Evolutionary conservation across 2,113 vertebrate species (phyloP).

Genomic region (Rana temporaria): DNA sequence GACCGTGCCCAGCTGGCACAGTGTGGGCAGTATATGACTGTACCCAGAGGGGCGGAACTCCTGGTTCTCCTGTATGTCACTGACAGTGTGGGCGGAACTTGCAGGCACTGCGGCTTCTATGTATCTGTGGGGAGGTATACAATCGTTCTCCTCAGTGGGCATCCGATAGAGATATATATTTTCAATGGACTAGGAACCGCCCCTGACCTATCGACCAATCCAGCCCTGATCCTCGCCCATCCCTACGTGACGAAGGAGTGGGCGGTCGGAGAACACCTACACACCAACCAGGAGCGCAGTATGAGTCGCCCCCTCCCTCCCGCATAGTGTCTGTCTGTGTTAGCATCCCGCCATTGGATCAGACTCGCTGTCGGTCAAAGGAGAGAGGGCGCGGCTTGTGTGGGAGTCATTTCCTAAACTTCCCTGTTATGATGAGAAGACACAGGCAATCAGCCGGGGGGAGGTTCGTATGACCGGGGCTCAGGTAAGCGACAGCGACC

Average conservation of each 20-base stretch:
- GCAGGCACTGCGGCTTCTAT: too few relatives aligned
- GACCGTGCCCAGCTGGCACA: too few relatives aligned
- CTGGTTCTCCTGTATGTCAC: too few relatives aligned
- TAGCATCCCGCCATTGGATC: not conserved
- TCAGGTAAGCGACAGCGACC: slow-evolving; percentile 20
- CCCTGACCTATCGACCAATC: not conserved
- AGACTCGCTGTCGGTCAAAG: not conserved
- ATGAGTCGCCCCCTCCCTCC: not conserved
- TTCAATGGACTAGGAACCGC: too few relatives aligned
- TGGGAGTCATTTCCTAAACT: slow-evolving; percentile 43
- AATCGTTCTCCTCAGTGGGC: too few relatives aligned
- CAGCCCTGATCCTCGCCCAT: too few relatives aligned
- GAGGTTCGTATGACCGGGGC: not conserved
- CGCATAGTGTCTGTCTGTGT: not conserved
- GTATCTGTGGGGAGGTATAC: too few relatives aligned
- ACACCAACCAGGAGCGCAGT: not conserved
- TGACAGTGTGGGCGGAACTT: too few relatives aligned
- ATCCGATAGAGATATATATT: too few relatives aligned
- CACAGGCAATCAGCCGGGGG: not conserved
- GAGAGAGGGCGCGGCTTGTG: slow-evolving; percentile 34
- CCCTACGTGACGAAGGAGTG: too few relatives aligned
- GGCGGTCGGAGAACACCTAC: not conserved
- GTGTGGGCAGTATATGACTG: too few relatives aligned
- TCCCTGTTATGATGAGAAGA: slow-evolving; percentile 28
- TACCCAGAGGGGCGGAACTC: too few relatives aligned